Evolutionary conservation across 2,888 invertebrate genomes (phyloP).

Genomic region (Tetragnatha montana): DNA sequence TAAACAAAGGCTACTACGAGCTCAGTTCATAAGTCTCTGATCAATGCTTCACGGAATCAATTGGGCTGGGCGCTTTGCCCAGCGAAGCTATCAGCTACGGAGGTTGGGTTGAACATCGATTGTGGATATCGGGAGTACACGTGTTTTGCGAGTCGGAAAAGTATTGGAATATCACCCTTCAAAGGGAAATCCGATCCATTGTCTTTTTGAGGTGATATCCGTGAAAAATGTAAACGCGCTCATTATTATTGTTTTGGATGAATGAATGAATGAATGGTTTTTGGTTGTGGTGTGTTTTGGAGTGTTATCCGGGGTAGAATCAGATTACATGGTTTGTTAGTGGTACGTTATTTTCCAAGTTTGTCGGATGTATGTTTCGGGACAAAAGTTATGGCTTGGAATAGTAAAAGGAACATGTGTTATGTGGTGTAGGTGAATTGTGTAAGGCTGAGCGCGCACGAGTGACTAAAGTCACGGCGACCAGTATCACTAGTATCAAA

Average conservation of each 20-base stretch:
- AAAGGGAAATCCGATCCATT: background rate
- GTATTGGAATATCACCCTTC: constrained; percentile 49
- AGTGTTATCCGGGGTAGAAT: no score
- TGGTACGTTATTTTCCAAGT: no score
- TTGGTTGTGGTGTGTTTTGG: no score
- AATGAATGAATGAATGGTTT: background rate
- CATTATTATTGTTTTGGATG: constrained; percentile 3
- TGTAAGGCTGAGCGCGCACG: no score
- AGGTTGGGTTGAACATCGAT: constrained; percentile 34
- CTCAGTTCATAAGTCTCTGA: constrained; percentile 14
- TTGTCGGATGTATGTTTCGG: no score
- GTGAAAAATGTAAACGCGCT: constrained; percentile 10
- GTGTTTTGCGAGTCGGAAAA: constrained; percentile 37
- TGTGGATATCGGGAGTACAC: background rate
- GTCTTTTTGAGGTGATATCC: background rate
- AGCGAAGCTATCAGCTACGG: constrained; percentile 39
- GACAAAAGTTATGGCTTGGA: no score
- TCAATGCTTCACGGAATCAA: constrained; percentile 22
- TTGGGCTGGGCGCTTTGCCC: constrained; percentile 10
- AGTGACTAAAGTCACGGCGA: no score
- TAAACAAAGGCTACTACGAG: background rate
- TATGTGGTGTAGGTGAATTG: no score
- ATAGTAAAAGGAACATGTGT: no score
- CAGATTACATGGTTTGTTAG: no score
- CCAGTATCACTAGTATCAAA: no score